Percentiles rank a stretch among this genome's conserved stretches.
These are phyloP conservation scores for Lordiphosa collinella DNA, from an alignment of 1,140 invertebrate genomes.

Conservation along the genomic window DNA sequence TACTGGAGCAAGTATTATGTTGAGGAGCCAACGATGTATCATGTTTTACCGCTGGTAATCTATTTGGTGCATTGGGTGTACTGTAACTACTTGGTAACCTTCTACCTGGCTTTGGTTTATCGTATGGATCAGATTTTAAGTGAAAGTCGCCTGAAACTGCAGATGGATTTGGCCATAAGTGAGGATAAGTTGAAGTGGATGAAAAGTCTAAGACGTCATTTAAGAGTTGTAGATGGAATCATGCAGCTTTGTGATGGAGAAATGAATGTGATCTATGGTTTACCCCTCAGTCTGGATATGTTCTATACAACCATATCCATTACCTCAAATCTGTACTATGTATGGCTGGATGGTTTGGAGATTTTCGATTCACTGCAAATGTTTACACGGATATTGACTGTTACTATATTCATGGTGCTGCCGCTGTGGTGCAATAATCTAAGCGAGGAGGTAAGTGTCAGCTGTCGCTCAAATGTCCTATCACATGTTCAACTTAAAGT, in stretches of 20 bases:
- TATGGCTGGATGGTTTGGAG: background rate
- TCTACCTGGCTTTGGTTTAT: conserved; percentile 3
- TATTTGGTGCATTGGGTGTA: conserved; percentile 1
- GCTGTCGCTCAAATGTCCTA: no score
- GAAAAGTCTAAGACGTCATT: no score
- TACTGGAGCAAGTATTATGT: background rate
- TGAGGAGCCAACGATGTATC: background rate
- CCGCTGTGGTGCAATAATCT: background rate
- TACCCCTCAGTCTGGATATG: conserved; percentile 4
- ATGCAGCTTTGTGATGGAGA: background rate
- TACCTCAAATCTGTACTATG: conserved; percentile 3
- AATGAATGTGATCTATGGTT: conserved; percentile 1
- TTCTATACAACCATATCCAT: conserved; percentile 1
- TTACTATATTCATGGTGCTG: conserved; percentile 1
- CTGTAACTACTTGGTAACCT: conserved; percentile 1
- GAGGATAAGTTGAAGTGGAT: no score
- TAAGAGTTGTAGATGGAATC: background rate
- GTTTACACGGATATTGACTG: background rate
- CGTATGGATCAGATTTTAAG: background rate
- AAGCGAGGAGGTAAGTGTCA: background rate
- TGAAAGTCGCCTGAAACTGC: background rate
- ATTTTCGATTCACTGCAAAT: background rate
- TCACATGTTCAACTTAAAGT: no score
- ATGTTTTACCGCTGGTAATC: background rate
- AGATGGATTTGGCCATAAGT: no score